Conservation (phyloP, 2,888 invertebrate species). For the Metacarcinus magister region DNA sequence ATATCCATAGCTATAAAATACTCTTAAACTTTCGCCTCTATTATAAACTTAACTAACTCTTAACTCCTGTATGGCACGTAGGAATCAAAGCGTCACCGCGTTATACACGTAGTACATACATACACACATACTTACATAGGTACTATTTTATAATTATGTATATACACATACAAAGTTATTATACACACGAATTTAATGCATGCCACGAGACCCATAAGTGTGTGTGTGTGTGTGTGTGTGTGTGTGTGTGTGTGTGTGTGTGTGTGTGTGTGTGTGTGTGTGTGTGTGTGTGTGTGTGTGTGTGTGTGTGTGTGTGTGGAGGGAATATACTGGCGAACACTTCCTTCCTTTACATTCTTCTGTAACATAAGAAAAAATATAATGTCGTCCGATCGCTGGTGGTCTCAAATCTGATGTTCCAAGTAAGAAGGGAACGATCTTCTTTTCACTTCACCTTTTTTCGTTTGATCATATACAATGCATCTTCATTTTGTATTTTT, state of each 20-base stretch:
- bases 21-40: background rate
- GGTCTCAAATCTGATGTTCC: background rate
- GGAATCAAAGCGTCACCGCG: background rate
- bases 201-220: conserved; percentile 1
- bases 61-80: conserved; percentile 36
- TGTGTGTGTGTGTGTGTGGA: background rate
- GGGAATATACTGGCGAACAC: background rate
- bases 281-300: background rate
- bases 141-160: background rate
- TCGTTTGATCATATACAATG: background rate
- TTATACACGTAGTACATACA: conserved; percentile 13
- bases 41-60: background rate
- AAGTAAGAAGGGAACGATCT: background rate
- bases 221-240: background rate
- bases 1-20: conserved; percentile 35
- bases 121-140: background rate
- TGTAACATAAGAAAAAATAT: background rate
- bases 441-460: background rate
- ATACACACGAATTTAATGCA: conserved; percentile 27
- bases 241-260: conserved; percentile 33
- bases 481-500: background rate
- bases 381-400: too few relatives aligned
- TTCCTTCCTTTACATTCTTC: background rate
- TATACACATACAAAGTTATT: background rate
- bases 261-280: conserved; percentile 30